phyloP scores from a whole-genome alignment of 2,888 invertebrate species.

The Amphipyra berbera region DNA sequence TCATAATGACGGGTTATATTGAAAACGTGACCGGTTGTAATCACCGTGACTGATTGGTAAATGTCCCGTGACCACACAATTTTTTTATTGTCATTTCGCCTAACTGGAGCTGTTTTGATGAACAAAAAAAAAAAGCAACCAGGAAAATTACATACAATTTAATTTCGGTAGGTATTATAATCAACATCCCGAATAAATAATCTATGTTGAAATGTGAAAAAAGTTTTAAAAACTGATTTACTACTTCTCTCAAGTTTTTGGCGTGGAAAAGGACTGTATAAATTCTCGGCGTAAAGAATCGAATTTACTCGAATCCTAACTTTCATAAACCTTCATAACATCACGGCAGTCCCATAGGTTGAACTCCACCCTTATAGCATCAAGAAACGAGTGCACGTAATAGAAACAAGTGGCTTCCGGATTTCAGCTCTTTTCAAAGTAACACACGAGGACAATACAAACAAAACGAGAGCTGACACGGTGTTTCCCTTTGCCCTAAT shows the following conservation, averaged over 20 bases:
- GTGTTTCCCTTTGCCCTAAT: slow-evolving; percentile 75
- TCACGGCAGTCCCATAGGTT: slow-evolving; percentile 54
- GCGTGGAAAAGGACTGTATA: too few species aligned
- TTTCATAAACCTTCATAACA: slow-evolving; percentile 70
- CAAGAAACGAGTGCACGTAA: slow-evolving; percentile 43
- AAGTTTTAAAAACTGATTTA: too few species aligned
- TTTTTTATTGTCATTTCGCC: slow-evolving; percentile 31
- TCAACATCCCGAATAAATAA: too few species aligned
- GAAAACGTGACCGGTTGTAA: slow-evolving; percentile 76
- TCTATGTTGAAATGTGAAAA: too few species aligned
- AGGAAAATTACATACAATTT: not conserved
- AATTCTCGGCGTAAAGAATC: too few species aligned
- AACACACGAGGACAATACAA: slow-evolving; percentile 51
- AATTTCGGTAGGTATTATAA: too few species aligned
- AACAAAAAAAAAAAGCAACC: slow-evolving; percentile 5
- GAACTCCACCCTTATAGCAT: slow-evolving; percentile 44
- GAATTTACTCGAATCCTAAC: slow-evolving; percentile 60
- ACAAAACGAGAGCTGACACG: slow-evolving; percentile 71
- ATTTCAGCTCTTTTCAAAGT: slow-evolving; percentile 35
- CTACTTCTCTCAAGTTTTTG: too few species aligned
- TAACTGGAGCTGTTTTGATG: slow-evolving; percentile 33
- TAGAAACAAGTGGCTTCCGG: slow-evolving; percentile 63
- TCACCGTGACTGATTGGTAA: slow-evolving; percentile 72
- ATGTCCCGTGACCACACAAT: slow-evolving; percentile 65
- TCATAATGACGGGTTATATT: slow-evolving; percentile 68